Percentiles rank a stretch among this genome's conserved stretches.
phyloP scores from a whole-genome alignment of 2,888 invertebrate species.

The Lycophotia porphyrea region DNA sequence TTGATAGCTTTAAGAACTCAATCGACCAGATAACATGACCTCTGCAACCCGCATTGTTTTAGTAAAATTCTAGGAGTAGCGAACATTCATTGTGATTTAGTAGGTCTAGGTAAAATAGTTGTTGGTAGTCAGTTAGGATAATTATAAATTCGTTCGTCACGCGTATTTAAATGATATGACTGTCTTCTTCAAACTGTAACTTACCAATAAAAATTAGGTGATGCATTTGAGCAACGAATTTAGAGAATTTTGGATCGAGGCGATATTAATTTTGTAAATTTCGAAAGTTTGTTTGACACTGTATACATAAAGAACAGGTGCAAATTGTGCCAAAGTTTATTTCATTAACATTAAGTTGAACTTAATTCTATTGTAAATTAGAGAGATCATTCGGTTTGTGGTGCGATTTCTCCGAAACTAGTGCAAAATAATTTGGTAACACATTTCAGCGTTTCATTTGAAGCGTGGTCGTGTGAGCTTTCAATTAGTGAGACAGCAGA shows the following conservation, averaged over 20 bases:
- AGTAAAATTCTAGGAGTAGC: neutral
- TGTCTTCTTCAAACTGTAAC: constrained; percentile 22
- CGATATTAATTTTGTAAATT: constrained; percentile 24
- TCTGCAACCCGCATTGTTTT: constrained; percentile 14
- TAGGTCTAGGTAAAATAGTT: constrained; percentile 13
- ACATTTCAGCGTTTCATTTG: neutral
- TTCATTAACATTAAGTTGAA: constrained; percentile 10
- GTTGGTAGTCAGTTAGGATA: constrained; percentile 4
- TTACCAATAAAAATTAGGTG: constrained; percentile 15
- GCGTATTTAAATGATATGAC: neutral
- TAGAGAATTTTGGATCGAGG: neutral
- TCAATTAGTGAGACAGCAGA: constrained; percentile 14
- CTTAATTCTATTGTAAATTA: constrained; percentile 3
- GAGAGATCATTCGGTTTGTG: neutral
- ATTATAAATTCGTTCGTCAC: constrained; percentile 22
- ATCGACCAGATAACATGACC: constrained; percentile 19
- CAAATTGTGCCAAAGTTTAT: constrained; percentile 4
- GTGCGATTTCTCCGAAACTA: neutral
- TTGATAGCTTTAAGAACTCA: constrained; percentile 9
- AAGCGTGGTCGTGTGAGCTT: neutral
- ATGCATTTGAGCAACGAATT: constrained; percentile 23
- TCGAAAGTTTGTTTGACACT: constrained; percentile 27
- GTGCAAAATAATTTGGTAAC: constrained; percentile 5
- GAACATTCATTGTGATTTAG: neutral
- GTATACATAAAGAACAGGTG: constrained; percentile 19